Conservation (phyloP, 2,113 vertebrate genomes). For the Helogale parvula region DNA sequence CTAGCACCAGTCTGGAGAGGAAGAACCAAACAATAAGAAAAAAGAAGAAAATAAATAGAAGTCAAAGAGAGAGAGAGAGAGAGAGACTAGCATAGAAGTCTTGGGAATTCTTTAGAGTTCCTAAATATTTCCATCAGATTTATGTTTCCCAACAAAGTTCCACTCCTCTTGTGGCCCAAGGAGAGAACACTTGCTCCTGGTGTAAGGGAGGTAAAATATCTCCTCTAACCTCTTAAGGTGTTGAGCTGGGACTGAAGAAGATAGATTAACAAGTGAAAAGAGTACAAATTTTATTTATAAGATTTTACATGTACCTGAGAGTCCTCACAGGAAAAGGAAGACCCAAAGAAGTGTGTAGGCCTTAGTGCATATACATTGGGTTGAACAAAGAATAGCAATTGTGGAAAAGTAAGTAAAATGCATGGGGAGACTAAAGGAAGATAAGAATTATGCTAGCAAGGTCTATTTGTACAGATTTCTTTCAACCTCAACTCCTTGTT, state of each 20-base stretch:
- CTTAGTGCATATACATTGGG: background rate
- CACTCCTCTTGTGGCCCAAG: background rate
- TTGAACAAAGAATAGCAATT: background rate
- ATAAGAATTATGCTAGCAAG: background rate
- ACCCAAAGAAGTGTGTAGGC: background rate
- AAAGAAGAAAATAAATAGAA: background rate
- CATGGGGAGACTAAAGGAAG: background rate
- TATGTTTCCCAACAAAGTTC: background rate
- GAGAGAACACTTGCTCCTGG: background rate
- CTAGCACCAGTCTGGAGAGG: background rate
- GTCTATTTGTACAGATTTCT: background rate
- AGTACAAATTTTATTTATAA: background rate
- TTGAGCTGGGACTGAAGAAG: background rate
- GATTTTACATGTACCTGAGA: background rate
- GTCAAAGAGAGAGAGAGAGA: background rate
- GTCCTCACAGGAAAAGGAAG: background rate
- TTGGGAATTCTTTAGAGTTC: background rate
- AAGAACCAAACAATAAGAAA: background rate
- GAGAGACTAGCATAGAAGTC: background rate
- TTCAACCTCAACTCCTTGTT: background rate
- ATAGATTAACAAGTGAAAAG: background rate
- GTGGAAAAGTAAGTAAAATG: background rate
- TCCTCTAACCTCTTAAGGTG: background rate
- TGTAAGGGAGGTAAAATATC: background rate
- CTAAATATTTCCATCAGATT: background rate